Evolutionary conservation across 2,797 vertebrate species (phyloP).

Genomic region (Falco columbarius): DNA sequence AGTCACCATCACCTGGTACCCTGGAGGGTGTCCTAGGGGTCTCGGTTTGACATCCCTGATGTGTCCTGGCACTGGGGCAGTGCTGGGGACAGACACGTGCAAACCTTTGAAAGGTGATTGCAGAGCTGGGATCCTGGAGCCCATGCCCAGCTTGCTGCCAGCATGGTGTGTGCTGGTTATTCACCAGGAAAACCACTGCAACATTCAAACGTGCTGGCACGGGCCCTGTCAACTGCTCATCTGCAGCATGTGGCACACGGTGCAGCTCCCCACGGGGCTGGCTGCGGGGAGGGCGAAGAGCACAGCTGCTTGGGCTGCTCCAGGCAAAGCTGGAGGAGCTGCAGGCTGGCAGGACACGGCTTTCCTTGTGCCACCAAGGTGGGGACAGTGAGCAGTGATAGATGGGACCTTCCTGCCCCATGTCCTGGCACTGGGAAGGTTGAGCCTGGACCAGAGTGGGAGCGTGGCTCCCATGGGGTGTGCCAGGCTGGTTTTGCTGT

Average conservation of each 20-base stretch:
- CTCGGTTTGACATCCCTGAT: background rate
- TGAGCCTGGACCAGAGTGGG: background rate
- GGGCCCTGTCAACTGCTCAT: background rate
- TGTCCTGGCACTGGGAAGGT: background rate
- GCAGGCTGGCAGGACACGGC: background rate
- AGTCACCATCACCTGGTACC: background rate
- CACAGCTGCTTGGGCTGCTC: background rate
- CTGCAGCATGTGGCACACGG: rapidly evolving
- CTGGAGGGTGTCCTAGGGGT: rapidly evolving
- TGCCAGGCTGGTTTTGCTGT: background rate
- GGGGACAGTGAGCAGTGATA: background rate
- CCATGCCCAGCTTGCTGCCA: background rate
- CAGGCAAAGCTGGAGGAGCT: background rate
- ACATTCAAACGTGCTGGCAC: rapidly evolving
- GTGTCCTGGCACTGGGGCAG: background rate
- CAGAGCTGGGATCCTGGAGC: background rate
- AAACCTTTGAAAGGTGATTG: too few species aligned
- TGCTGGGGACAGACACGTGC: background rate
- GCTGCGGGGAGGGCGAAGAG: rapidly evolving
- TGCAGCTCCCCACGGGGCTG: background rate
- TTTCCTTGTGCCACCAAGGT: background rate
- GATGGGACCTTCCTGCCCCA: rapidly evolving
- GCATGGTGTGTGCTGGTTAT: background rate
- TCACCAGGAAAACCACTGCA: background rate
- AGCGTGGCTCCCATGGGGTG: rapidly evolving